Conservation (phyloP, 2,113 vertebrate species). For the Electrona antarctica region DNA sequence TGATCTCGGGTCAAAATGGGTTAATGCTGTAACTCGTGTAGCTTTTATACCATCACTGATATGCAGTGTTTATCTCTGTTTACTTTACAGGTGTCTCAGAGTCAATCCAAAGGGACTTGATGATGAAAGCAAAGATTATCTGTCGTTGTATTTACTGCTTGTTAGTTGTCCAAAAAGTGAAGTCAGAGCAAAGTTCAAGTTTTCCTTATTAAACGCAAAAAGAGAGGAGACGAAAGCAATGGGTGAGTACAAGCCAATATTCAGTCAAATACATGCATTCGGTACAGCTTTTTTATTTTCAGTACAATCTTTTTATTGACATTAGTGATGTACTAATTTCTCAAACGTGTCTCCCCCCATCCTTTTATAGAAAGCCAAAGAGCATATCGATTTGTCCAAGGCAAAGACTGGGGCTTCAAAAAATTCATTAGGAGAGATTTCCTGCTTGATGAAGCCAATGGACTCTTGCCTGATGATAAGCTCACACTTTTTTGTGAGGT, state of each 20-base stretch:
- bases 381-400: slow-evolving; percentile 99
- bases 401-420: slow-evolving; percentile 99
- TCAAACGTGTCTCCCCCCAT: slow-evolving; percentile 1
- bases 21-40: background rate
- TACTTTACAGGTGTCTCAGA: slow-evolving; percentile 90
- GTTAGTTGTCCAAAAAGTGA: slow-evolving; percentile 99
- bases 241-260: slow-evolving; percentile 82
- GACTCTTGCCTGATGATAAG: slow-evolving; percentile 97
- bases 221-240: slow-evolving; percentile 99
- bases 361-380: slow-evolving; percentile 93
- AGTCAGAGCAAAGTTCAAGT: slow-evolving; percentile 99
- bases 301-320: background rate
- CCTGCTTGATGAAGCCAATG: slow-evolving; percentile 97
- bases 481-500: slow-evolving; percentile 98
- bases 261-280: background rate
- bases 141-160: slow-evolving; percentile 96
- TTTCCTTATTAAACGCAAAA: slow-evolving; percentile 96
- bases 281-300: background rate
- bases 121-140: slow-evolving; percentile 99
- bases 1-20: too few relatives aligned
- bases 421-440: slow-evolving; percentile 99
- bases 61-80: slow-evolving; percentile 23
- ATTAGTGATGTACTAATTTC: slow-evolving; percentile 10
- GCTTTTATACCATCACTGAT: slow-evolving; percentile 19
- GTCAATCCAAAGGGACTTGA: slow-evolving; percentile 98